Percentiles rank a stretch among this genome's conserved stretches.
Evolutionary conservation across 2,113 vertebrate genomes (phyloP).

Genomic region (Mellivora capensis): DNA sequence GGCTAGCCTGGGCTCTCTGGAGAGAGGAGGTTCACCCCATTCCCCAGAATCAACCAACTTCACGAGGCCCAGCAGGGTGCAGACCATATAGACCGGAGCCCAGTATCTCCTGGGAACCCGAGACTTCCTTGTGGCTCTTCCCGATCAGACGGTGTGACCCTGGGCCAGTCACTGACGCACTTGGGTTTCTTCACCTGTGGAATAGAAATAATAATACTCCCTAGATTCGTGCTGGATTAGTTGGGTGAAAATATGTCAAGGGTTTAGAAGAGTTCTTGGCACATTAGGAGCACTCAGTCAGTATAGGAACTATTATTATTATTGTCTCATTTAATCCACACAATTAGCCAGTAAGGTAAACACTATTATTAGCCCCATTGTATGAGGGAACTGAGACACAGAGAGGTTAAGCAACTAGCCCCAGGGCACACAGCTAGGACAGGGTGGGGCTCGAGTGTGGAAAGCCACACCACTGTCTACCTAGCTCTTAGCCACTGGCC

Average conservation of each 20-base stretch:
- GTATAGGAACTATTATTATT: not conserved
- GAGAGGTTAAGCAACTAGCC: not conserved
- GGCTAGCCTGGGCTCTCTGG: not conserved
- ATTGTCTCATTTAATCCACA: not conserved
- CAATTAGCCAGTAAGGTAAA: not conserved
- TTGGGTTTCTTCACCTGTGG: not conserved
- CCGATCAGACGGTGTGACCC: not conserved
- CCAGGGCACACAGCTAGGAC: not conserved
- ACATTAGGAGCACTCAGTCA: not conserved
- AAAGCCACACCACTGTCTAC: not conserved
- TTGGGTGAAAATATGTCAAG: not conserved
- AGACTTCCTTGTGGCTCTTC: not conserved
- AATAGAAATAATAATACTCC: not conserved
- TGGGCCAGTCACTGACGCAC: not conserved
- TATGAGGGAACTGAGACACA: not conserved
- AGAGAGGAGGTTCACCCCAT: fast-evolving
- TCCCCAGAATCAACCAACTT: not conserved
- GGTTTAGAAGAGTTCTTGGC: not conserved
- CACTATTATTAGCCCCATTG: not conserved
- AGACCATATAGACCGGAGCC: not conserved
- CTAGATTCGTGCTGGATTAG: not conserved
- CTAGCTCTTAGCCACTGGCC: not conserved
- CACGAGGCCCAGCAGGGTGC: not conserved
- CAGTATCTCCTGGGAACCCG: not conserved
- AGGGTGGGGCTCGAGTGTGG: not conserved